Base-by-base conservation (phyloP, 2,888 invertebrate species). In the Deroplatys truncata region DNA sequence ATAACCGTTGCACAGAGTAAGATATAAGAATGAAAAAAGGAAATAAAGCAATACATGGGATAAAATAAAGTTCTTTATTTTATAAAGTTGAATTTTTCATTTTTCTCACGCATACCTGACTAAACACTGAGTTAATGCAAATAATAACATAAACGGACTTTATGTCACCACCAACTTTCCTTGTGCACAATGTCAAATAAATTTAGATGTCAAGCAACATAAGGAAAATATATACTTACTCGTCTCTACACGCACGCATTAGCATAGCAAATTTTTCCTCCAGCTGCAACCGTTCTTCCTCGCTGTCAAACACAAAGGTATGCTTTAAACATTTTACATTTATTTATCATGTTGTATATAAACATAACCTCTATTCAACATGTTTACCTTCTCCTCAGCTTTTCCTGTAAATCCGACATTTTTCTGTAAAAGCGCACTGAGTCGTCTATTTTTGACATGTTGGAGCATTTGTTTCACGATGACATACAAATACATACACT, bases 371-470 rank as follows among this genome's bases (percentile, higher is more conserved):
- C 29, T 29, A 20, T 28, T 9, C 13, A n/a, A 85, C 15, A 28
- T 15, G 7, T n/a, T 72, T 82, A 91, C 91, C 91, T 91, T 90
- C 89, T 90, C 86, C 90, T 90, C 49, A 91, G 84, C 86, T 88
- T 91, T 25, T 90, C 90, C 86, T 91, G 90, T 72, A 91, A 88
- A 31, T 90, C 89, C 35, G 90, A 86, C 84, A 90, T 90, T 91
- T 90, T 90, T 28, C 86, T 82, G 28, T 88, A 90, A 90, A 90
- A 89, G 83, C 82, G 88, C n/a, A 89, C 86, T 82, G 82, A 89
- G 43, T 90, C 90, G 8, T 88, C 88, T 43, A 90, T 84, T 85
- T 90, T 89, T 9, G 89, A 85, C 90, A 91, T 90, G 29, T 16
- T 89, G 72, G 16, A 43, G 28, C 35, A 10, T n/a, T 85, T 29